phyloP scores from a whole-genome alignment of 2,888 invertebrate species.

The Chesias legatella region DNA sequence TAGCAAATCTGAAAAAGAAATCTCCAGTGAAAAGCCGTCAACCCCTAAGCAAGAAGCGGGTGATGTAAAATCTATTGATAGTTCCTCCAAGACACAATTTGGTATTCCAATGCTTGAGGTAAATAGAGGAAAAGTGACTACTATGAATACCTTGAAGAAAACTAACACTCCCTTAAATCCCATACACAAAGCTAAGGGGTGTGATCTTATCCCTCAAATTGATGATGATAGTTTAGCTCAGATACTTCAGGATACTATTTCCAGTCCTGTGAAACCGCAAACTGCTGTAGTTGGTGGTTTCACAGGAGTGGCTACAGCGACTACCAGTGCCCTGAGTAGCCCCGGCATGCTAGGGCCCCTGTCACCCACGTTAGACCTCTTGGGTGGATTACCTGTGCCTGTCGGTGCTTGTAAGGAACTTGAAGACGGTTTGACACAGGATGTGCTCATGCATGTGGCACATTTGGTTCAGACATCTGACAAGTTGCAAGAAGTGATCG shows the following conservation, averaged over 20 bases:
- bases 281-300: no score
- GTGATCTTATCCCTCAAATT: slow-evolving; percentile 68
- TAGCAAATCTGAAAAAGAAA: slow-evolving; percentile 74
- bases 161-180: slow-evolving; percentile 25
- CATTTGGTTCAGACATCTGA: slow-evolving; percentile 84
- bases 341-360: slow-evolving; percentile 76
- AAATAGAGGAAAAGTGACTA: slow-evolving; percentile 27
- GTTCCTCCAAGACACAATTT: slow-evolving; percentile 33
- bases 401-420: slow-evolving; percentile 39
- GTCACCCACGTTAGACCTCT: slow-evolving; percentile 80
- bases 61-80: neutral
- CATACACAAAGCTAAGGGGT: slow-evolving; percentile 44
- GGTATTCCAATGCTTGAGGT: slow-evolving; percentile 30
- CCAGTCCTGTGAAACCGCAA: slow-evolving; percentile 51
- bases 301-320: no score
- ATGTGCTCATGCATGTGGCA: slow-evolving; percentile 86
- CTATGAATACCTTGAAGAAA: slow-evolving; percentile 28
- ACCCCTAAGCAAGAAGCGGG: slow-evolving; percentile 25
- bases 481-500: slow-evolving; percentile 86
- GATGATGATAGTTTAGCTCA: slow-evolving; percentile 75
- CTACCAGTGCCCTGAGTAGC: slow-evolving; percentile 60
- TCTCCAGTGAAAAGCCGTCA: slow-evolving; percentile 38
- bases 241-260: slow-evolving; percentile 65
- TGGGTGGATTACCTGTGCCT: slow-evolving; percentile 73
- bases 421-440: slow-evolving; percentile 85